Conservation (phyloP, 2,797 vertebrate genomes). For the Loris lydekkerianus region DNA sequence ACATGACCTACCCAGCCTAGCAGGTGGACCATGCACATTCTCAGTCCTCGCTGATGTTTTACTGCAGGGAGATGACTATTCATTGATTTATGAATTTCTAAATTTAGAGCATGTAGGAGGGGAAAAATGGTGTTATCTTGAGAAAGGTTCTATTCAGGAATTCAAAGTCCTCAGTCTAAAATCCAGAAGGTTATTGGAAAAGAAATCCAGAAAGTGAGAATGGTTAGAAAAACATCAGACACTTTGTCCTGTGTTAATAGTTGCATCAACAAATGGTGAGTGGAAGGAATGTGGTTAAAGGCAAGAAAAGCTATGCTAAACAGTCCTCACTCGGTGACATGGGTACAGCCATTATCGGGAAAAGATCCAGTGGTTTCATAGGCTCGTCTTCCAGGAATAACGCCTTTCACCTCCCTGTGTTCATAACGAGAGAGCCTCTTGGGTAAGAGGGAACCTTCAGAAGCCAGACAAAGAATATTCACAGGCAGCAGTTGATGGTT, state of each 20-base stretch:
- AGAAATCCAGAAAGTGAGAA: slow-evolving; percentile 73
- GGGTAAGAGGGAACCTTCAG: slow-evolving; percentile 54
- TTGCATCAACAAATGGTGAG: slow-evolving; percentile 74
- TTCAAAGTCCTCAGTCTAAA: slow-evolving; percentile 72
- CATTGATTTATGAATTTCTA: slow-evolving; percentile 33
- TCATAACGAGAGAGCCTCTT: slow-evolving; percentile 54
- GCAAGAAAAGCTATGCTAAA: slow-evolving; percentile 56
- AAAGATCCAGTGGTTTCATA: slow-evolving; percentile 61
- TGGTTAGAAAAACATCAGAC: slow-evolving; percentile 75
- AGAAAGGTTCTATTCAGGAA: slow-evolving; percentile 72
- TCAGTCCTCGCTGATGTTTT: neutral
- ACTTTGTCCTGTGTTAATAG: slow-evolving; percentile 61
- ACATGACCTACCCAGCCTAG: neutral
- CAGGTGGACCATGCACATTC: neutral
- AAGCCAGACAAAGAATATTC: slow-evolving; percentile 64
- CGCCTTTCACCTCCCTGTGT: slow-evolving; percentile 2
- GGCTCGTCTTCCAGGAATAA: slow-evolving; percentile 65
- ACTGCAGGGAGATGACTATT: neutral
- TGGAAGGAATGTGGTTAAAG: slow-evolving; percentile 76
- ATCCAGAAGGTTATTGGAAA: slow-evolving; percentile 75
- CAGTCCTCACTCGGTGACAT: neutral
- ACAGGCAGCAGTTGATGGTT: slow-evolving; percentile 24
- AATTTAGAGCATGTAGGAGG: neutral
- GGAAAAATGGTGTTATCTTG: slow-evolving; percentile 25
- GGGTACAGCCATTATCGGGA: slow-evolving; percentile 30